These are phyloP conservation scores for Pantelozetes paolii DNA, from an alignment of 2,888 invertebrate genomes.

Conservation along the genomic window DNA sequence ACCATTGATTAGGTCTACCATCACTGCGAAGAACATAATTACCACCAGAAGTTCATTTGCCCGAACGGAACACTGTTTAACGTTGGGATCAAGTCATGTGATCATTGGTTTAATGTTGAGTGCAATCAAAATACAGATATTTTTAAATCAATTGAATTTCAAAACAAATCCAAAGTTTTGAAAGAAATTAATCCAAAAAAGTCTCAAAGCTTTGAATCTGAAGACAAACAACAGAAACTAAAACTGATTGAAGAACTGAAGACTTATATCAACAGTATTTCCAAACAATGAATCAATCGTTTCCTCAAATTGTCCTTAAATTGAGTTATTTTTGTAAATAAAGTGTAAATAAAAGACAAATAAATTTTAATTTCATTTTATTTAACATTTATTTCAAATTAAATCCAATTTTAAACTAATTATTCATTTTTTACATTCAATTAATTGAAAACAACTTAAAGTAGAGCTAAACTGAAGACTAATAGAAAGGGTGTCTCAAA, in stretches of 20 bases:
- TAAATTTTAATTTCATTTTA: too few relatives aligned
- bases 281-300: too few relatives aligned
- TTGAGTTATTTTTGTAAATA: too few relatives aligned
- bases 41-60: conserved; percentile 26
- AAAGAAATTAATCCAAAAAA: background rate
- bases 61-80: conserved; percentile 21
- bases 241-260: too few relatives aligned
- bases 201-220: too few relatives aligned
- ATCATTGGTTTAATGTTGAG: conserved; percentile 21
- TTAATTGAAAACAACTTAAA: background rate
- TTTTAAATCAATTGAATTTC: background rate
- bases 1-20: conserved; percentile 10
- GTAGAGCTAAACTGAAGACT: too few relatives aligned
- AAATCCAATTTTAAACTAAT: background rate
- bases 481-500: background rate
- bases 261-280: too few relatives aligned
- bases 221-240: too few relatives aligned
- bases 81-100: conserved; percentile 9
- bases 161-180: background rate
- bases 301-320: too few relatives aligned
- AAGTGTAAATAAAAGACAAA: too few relatives aligned
- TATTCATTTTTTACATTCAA: background rate
- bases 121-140: background rate
- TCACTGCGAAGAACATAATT: conserved; percentile 21
- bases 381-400: too few relatives aligned